Conservation (phyloP, 2,888 invertebrate genomes). For the Antitype chi region DNA sequence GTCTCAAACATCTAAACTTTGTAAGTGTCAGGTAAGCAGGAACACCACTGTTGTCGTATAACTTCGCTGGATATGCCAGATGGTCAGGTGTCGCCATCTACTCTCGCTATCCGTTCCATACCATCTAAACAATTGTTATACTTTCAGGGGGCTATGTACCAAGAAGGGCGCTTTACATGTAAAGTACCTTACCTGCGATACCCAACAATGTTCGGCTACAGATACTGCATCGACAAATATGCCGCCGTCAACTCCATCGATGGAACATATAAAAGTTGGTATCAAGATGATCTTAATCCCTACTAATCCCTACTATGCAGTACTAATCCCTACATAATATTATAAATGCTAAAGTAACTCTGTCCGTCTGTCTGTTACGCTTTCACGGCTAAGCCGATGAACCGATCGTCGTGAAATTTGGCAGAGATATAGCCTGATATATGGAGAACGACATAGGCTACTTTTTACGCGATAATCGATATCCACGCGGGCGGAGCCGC, state of each 20-base stretch:
- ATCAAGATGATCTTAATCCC: background rate
- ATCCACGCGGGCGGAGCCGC: too few species aligned
- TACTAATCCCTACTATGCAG: too few species aligned
- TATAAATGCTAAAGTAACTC: too few species aligned
- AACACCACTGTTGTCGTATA: background rate
- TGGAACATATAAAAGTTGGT: constrained; percentile 85
- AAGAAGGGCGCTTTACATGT: constrained; percentile 85
- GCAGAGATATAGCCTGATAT: too few species aligned
- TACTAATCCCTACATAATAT: too few species aligned
- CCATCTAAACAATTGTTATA: background rate
- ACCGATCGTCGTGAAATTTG: too few species aligned
- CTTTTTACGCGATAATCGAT: too few species aligned
- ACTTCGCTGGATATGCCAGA: background rate
- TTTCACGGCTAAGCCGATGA: too few species aligned
- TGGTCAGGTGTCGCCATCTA: too few species aligned
- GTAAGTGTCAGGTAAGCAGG: background rate
- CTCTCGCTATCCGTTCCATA: too few species aligned
- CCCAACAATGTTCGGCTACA: constrained; percentile 82
- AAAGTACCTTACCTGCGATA: constrained; percentile 84
- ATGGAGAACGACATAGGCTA: too few species aligned
- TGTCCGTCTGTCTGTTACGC: too few species aligned
- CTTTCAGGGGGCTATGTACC: constrained; percentile 86
- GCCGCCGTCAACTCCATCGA: constrained; percentile 84
- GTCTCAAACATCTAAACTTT: background rate
- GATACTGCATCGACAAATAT: constrained; percentile 85